Conservation (phyloP, 2,888 invertebrate species). For the Chironomus riparius region DNA sequence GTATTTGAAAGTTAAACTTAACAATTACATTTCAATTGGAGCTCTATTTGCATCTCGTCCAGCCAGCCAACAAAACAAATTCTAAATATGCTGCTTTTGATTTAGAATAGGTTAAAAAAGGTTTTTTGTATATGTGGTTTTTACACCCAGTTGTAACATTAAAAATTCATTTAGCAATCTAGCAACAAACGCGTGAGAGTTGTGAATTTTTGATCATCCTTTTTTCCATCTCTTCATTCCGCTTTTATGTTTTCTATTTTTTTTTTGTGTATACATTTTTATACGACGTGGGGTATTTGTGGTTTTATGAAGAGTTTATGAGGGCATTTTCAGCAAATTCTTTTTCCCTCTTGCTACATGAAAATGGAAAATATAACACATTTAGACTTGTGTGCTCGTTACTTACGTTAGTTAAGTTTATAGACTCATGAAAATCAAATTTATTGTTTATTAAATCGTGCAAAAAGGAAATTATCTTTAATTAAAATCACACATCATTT, state of each 20-base stretch:
- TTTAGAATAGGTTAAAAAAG: neutral
- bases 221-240: neutral
- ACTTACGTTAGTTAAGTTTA: neutral
- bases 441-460: too few relatives aligned
- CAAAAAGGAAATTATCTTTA: too few relatives aligned
- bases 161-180: slow-evolving; percentile 45
- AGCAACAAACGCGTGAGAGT: slow-evolving; percentile 40
- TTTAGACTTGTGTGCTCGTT: neutral
- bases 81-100: too few relatives aligned
- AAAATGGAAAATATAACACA: neutral
- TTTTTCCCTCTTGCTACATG: neutral
- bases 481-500: too few relatives aligned
- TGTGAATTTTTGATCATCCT: slow-evolving; percentile 39
- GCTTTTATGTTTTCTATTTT: slow-evolving; percentile 3
- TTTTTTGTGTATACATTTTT: neutral
- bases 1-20: too few relatives aligned
- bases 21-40: too few relatives aligned
- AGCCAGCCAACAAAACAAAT: too few relatives aligned
- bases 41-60: too few relatives aligned
- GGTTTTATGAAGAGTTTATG: neutral
- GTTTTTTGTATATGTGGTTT: slow-evolving; percentile 1
- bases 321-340: neutral
- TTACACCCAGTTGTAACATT: slow-evolving; percentile 31
- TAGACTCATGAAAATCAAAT: too few relatives aligned
- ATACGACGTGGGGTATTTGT: neutral